A percentile compares a stretch with the other conserved stretches of the same genome.
Conservation (phyloP, 2,888 invertebrate genomes). For the Stratiomys singularior region DNA sequence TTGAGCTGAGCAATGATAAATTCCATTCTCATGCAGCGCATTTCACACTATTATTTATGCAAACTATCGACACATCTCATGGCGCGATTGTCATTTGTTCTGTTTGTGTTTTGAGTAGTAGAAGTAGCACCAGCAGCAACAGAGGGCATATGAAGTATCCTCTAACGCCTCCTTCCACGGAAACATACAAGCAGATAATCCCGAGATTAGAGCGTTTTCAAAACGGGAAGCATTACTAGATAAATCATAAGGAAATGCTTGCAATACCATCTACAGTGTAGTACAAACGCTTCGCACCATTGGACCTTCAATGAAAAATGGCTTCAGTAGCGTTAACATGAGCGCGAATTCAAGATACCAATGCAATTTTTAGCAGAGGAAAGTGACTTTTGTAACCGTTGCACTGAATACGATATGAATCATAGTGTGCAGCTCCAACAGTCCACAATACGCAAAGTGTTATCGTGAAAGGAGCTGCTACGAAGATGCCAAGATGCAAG, state of each 20-base stretch:
- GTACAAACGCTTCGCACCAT: neutral
- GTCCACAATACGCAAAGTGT: neutral
- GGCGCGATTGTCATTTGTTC: no score
- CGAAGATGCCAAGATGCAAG: no score
- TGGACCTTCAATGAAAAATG: neutral
- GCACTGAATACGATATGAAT: neutral
- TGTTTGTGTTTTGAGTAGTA: no score
- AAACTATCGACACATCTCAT: neutral
- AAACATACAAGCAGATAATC: neutral
- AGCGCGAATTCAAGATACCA: neutral
- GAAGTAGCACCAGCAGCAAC: neutral
- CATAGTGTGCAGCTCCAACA: neutral
- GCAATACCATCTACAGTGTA: neutral
- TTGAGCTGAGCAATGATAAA: neutral
- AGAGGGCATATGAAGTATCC: neutral
- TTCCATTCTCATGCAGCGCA: neutral
- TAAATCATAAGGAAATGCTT: neutral
- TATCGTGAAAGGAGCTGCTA: no score
- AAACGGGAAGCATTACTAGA: slow-evolving; percentile 12
- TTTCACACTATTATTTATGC: slow-evolving; percentile 7
- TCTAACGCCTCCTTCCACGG: neutral
- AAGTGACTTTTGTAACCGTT: neutral
- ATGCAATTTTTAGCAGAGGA: neutral
- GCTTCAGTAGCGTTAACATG: slow-evolving; percentile 3
- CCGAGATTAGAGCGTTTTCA: neutral